Evolutionary conservation across 2,888 invertebrate genomes (phyloP).

Genomic region (Parasteatoda lunata): DNA sequence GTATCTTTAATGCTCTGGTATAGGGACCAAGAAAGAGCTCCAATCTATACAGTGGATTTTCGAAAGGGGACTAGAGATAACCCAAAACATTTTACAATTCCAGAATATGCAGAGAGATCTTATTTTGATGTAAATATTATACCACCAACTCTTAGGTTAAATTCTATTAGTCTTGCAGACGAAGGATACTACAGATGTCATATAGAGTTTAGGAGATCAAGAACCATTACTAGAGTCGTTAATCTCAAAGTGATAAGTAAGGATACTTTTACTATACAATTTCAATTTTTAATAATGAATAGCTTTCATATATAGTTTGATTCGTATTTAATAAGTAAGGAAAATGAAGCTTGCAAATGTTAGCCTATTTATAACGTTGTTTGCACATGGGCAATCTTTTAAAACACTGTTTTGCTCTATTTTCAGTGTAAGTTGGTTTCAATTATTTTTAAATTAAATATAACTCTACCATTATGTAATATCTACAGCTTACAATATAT

Average conservation of each 20-base stretch:
- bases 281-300: too few species aligned
- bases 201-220: conserved; percentile 59
- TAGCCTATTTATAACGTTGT: too few species aligned
- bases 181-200: conserved; percentile 63
- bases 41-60: conserved; percentile 66
- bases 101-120: conserved; percentile 51
- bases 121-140: conserved; percentile 58
- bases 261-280: background rate
- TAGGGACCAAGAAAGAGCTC: conserved; percentile 50
- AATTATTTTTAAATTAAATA: too few species aligned
- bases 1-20: conserved; percentile 66
- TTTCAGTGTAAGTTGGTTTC: too few species aligned
- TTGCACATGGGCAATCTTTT: too few species aligned
- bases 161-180: conserved; percentile 44
- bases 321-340: too few species aligned
- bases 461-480: too few species aligned
- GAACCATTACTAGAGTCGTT: conserved; percentile 60
- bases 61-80: conserved; percentile 57
- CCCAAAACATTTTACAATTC: conserved; percentile 63
- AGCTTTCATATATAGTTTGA: too few species aligned
- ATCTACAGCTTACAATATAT: too few species aligned
- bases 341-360: too few species aligned
- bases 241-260: conserved; percentile 63
- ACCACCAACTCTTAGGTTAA: conserved; percentile 54
- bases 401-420: too few species aligned